phyloP scores from a whole-genome alignment of 2,797 vertebrate genomes.

The Sylvilagus floridanus region DNA sequence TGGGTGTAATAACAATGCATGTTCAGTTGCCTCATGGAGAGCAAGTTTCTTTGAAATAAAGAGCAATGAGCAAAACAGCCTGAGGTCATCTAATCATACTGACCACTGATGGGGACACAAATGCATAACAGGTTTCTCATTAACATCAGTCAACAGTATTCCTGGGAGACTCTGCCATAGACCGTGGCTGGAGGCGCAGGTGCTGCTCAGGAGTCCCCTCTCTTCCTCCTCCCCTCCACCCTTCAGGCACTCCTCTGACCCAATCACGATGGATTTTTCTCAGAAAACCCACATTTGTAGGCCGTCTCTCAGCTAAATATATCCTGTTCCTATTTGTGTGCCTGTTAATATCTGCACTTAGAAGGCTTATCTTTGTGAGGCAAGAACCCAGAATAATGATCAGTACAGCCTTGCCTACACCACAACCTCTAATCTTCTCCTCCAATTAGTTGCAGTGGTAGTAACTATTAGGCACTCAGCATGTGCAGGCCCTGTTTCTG shows the following conservation, averaged over 20 bases:
- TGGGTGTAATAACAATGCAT: constrained; percentile 12
- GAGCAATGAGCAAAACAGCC: background rate
- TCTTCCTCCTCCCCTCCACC: no score
- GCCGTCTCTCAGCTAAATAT: no score
- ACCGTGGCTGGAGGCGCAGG: no score
- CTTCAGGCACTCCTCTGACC: no score
- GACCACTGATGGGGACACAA: background rate
- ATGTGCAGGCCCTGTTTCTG: background rate
- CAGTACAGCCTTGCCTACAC: no score
- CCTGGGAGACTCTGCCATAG: background rate
- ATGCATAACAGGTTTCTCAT: background rate
- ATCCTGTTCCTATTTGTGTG: no score
- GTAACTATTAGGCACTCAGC: background rate
- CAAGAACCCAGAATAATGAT: no score
- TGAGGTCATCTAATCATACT: background rate
- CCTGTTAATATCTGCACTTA: no score
- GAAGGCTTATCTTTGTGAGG: no score
- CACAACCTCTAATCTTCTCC: background rate
- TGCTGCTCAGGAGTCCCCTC: no score
- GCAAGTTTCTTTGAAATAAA: constrained; percentile 14
- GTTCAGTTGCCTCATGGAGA: background rate
- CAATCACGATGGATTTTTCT: no score
- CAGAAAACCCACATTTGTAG: no score
- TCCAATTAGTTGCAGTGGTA: background rate
- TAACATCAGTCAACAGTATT: background rate